Base-by-base conservation (phyloP, 2,113 vertebrate species). In the Scomber colias region DNA sequence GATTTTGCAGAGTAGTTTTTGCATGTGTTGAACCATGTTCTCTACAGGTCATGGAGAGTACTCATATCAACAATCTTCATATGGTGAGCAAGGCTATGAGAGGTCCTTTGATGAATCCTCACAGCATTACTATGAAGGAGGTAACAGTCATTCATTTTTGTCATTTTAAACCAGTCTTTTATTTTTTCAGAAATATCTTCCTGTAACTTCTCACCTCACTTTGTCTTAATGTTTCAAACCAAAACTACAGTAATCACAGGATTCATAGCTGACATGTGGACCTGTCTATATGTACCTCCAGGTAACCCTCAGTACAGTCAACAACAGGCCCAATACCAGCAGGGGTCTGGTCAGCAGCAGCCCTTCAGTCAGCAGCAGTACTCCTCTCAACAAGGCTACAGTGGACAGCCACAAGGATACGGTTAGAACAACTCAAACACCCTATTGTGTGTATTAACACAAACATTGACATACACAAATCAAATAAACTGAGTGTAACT, bases 61-160 rank as follows among this genome's bases (percentile, higher is more conserved):
- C 16, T 93, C 97, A 2, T 99, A 98, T 89, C 98, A 97, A 71
- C 98, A 97, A 88, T 95, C 97, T 0, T 95, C 97, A 16, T 98
- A 99, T 13, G 94, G 96, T 0, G 98, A 99, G 77, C 97, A 97
- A 95, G 95, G 95, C 91, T 99, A 98, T 0, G 97, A 99, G 87
- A 93, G 97, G 81, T 94, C 97, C 0, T 98, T 98, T 55, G 97
- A 98, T 0, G 97, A 99, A 63, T 95, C 97, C 10, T 96, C 97
- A 13, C 98, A 98, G 79, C 97, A 98, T 90, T 98, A 98, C 90
- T 99, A 98, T 1, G 97, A 99, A 95, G 96, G 96, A 85, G 98
- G 97, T 99, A 91, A 64, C n/a, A 50, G 16, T 27, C 61, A 0
- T 17, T 49, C 3, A 57, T 31, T 49, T 45, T 35, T 50, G 1